phyloP scores from a whole-genome alignment of 2,113 vertebrate genomes.

The Actenoides hombroni region DNA sequence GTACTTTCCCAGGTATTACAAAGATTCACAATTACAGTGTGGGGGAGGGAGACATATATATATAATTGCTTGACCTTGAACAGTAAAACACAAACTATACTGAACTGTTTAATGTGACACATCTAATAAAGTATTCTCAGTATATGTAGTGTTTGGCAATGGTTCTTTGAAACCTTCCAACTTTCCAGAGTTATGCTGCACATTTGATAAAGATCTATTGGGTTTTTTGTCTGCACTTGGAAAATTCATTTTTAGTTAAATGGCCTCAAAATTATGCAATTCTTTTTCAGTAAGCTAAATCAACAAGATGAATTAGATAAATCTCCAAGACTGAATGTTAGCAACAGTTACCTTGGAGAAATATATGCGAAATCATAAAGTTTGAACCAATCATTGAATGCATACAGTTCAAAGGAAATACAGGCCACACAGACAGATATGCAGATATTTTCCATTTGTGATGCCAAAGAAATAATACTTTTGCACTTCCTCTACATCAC shows the following conservation, averaged over 20 bases:
- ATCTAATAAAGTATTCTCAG: neutral
- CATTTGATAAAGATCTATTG: neutral
- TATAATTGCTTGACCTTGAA: neutral
- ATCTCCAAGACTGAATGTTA: neutral
- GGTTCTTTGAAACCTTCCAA: neutral
- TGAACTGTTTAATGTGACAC: neutral
- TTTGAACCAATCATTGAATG: rapidly evolving
- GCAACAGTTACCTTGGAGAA: neutral
- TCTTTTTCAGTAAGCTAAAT: neutral
- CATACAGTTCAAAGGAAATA: neutral
- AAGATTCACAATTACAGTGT: neutral
- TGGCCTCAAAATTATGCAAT: neutral
- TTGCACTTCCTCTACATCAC: neutral
- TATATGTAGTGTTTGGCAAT: neutral
- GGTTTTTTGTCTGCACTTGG: rapidly evolving
- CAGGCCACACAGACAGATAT: neutral
- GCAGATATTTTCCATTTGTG: neutral
- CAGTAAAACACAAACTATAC: neutral
- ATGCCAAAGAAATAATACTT: neutral
- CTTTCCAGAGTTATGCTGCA: neutral
- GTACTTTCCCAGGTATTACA: neutral
- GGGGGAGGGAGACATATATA: no score
- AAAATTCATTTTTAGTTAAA: neutral
- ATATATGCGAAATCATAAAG: neutral
- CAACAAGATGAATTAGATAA: neutral